These are phyloP conservation scores for Coenonympha glycerion DNA, from an alignment of 2,888 invertebrate species.

Conservation along the genomic window DNA sequence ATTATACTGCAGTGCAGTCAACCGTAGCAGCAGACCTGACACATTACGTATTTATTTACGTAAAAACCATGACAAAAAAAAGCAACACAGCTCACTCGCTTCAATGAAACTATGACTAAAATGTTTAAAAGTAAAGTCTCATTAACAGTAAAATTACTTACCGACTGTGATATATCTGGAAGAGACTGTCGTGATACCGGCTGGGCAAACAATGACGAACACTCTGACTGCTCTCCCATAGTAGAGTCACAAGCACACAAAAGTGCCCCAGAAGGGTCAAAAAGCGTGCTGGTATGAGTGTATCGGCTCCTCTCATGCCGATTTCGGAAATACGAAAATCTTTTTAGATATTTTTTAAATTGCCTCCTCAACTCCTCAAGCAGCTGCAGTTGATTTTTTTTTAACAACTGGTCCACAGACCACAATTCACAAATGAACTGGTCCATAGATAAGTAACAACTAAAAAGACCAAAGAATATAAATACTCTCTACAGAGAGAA, in stretches of 20 bases:
- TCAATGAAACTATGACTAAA: conserved; percentile 8
- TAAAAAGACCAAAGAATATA: no score
- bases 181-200: conserved; percentile 60
- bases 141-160: conserved; percentile 47
- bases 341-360: background rate
- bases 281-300: conserved; percentile 81
- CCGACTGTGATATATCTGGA: conserved; percentile 77
- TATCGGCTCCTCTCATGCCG: conserved; percentile 67
- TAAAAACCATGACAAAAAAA: conserved; percentile 16
- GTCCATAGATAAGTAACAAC: no score
- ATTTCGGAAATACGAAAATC: background rate
- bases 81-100: conserved; percentile 2
- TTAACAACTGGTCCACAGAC: no score
- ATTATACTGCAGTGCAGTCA: conserved; percentile 7
- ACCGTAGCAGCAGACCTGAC: background rate
- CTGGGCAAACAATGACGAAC: conserved; percentile 72
- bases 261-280: conserved; percentile 82
- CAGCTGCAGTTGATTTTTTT: background rate
- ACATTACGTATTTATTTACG: background rate
- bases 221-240: conserved; percentile 79
- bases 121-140: background rate
- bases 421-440: no score
- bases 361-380: background rate
- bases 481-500: no score
- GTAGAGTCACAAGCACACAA: conserved; percentile 78